These are phyloP conservation scores for Patella depressa DNA, from an alignment of 2,888 invertebrate species.

Conservation along the genomic window DNA sequence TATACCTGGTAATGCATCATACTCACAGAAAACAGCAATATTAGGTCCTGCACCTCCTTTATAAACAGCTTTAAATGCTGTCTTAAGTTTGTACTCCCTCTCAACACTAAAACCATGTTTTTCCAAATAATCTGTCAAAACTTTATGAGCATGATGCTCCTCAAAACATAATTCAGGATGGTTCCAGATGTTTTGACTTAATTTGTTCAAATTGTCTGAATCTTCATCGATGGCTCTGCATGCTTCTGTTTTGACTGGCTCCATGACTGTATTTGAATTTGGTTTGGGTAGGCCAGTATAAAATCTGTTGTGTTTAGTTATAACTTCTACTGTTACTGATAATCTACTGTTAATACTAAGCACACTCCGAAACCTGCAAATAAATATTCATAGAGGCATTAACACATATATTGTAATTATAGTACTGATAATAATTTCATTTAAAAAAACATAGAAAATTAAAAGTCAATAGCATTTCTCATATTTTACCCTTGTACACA, in stretches of 20 bases:
- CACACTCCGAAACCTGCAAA: too few species aligned
- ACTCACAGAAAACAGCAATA: slow-evolving; percentile 69
- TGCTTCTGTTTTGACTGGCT: slow-evolving; percentile 23
- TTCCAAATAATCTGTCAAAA: slow-evolving; percentile 51
- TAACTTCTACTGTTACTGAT: too few species aligned
- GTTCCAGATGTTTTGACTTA: slow-evolving; percentile 59
- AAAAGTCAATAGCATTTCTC: too few species aligned
- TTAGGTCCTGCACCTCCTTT: slow-evolving; percentile 38
- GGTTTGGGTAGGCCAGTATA: too few species aligned
- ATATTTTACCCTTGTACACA: too few species aligned
- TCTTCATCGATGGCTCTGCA: slow-evolving; percentile 35
- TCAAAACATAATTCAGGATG: slow-evolving; percentile 62
- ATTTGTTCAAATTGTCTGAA: slow-evolving; percentile 36
- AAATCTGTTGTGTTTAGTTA: too few species aligned
- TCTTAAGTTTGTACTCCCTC: slow-evolving; percentile 45
- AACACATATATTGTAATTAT: too few species aligned
- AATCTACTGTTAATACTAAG: too few species aligned
- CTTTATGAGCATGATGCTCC: slow-evolving; percentile 57
- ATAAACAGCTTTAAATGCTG: slow-evolving; percentile 50
- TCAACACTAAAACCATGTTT: slow-evolving; percentile 56
- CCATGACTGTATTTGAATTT: background rate
- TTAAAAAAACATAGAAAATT: too few species aligned
- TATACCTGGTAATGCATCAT: slow-evolving; percentile 69
- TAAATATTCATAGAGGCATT: too few species aligned
- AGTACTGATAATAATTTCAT: too few species aligned